Evolutionary conservation across 2,888 invertebrate species (phyloP), one percentile per base, ranked within the genome.

Genomic region (Athalia cordata): DNA sequence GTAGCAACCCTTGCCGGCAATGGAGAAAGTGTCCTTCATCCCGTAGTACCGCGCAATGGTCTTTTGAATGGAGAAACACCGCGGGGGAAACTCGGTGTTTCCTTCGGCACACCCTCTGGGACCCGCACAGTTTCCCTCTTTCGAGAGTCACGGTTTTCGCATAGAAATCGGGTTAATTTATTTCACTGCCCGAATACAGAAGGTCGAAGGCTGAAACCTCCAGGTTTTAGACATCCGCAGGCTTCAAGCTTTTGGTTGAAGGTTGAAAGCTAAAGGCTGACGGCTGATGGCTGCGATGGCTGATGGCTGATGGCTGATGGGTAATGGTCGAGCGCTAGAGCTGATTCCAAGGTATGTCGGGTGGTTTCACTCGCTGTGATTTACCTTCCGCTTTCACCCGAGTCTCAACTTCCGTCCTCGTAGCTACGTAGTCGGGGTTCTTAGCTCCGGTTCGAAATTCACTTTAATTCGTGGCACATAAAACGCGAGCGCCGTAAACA

Each of bases 101-200:
- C 72, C 59, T 72, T 59, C 59, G 7, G 15, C 72, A 59, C 15
- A 72, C 57, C 72, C 72, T 72, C 57, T 49, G 59, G 59, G 13
- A 68, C 43, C 55, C 11, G 15, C 57, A 11, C 57, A 45, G 47
- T 47, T 47, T 47, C 47, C 57, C 72, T 45, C 5, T 13, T 11
- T 72, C 59, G 50, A 45, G 72, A 62, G 15, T 64, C 75, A 52
- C 75, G 62, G 75, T 75, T 50, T 62, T 61, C 43, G 77, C 77
- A 77, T 68, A 77, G 77, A 77, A 77, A 77, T 77, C 77, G 70
- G 68, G 68, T 59, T 77, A 67, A 77, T 77, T 77, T 77, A 77
- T 77, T 68, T 77, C 77, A 29, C 68, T 49, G 62, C 62, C 62
- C 62, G 62, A 62, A 61, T 62, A 62, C 74, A 50, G 62, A 75